These are phyloP conservation scores for Amphiprion percula DNA, from an alignment of 2,113 vertebrate genomes.

Conservation along the genomic window DNA sequence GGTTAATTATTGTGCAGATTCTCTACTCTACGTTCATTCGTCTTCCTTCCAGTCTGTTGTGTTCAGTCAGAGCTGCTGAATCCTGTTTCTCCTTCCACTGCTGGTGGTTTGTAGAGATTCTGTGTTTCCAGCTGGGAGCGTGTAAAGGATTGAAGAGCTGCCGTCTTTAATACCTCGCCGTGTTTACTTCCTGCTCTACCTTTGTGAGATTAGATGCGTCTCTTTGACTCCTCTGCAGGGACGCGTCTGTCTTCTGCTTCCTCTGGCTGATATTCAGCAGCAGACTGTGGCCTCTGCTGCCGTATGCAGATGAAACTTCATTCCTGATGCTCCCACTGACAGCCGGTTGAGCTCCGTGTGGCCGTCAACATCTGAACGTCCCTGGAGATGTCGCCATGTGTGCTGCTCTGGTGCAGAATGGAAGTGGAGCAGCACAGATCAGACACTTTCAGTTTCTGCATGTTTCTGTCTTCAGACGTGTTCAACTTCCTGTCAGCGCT, in stretches of 20 bases:
- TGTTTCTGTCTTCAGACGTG: slow-evolving; percentile 10
- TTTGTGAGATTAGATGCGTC: slow-evolving; percentile 32
- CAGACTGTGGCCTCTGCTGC: slow-evolving; percentile 61
- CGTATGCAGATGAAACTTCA: slow-evolving; percentile 78
- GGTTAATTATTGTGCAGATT: too few species aligned
- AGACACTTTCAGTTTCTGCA: slow-evolving; percentile 2
- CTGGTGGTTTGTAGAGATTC: neutral
- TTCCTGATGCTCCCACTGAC: slow-evolving; percentile 72
- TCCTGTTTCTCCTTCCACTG: neutral
- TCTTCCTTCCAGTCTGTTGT: too few species aligned
- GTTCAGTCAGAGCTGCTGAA: too few species aligned
- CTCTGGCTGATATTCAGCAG: slow-evolving; percentile 45
- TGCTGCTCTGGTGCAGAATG: slow-evolving; percentile 43
- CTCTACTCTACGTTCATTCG: too few species aligned
- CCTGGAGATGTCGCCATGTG: slow-evolving; percentile 61
- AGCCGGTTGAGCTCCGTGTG: slow-evolving; percentile 63
- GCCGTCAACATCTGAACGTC: slow-evolving; percentile 65
- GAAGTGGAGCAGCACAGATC: slow-evolving; percentile 1
- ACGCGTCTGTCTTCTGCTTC: neutral
- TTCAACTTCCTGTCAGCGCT: neutral
- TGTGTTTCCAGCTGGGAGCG: slow-evolving; percentile 45
- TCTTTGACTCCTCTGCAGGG: slow-evolving; percentile 26
- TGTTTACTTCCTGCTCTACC: slow-evolving; percentile 42
- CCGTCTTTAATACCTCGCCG: slow-evolving; percentile 21
- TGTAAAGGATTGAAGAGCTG: neutral